Percentiles rank a stretch among this genome's conserved stretches.
Evolutionary conservation across 2,797 vertebrate species (phyloP).

Genomic region (Stomatorhinus walkeri): DNA sequence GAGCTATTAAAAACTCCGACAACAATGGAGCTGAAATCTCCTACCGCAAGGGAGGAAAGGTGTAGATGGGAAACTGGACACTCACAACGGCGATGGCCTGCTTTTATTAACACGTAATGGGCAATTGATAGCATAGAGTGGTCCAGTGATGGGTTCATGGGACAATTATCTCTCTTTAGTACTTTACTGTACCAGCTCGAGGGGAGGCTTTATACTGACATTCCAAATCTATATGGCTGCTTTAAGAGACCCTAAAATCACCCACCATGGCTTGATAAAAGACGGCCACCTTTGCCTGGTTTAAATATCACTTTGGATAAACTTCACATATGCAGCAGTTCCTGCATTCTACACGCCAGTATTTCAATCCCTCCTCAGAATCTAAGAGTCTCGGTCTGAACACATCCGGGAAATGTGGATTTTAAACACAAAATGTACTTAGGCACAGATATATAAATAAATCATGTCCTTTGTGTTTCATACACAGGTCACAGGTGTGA

Average conservation of each 20-base stretch:
- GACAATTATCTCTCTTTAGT: conserved; percentile 12
- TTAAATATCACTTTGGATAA: conserved; percentile 3
- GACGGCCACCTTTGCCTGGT: neutral
- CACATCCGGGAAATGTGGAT: neutral
- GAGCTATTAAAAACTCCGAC: neutral
- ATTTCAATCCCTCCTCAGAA: neutral
- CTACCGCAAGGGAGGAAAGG: conserved; percentile 1
- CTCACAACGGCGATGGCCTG: neutral
- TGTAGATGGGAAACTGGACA: neutral
- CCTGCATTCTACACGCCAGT: neutral
- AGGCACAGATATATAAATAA: neutral
- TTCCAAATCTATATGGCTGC: conserved; percentile 5
- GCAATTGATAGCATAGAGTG: conserved; percentile 8
- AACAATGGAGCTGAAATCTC: conserved; percentile 10
- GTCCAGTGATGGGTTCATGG: neutral
- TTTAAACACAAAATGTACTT: neutral
- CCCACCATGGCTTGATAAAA: neutral
- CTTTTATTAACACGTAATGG: neutral
- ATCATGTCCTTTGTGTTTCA: neutral
- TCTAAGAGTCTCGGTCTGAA: neutral
- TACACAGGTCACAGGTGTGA: neutral
- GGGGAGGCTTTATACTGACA: neutral
- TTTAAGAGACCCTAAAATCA: conserved; percentile 1
- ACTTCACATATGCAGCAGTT: neutral
- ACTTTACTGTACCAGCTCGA: neutral